These are phyloP conservation scores for Protonibea diacanthus DNA, from an alignment of 2,797 vertebrate species.

Conservation along the genomic window DNA sequence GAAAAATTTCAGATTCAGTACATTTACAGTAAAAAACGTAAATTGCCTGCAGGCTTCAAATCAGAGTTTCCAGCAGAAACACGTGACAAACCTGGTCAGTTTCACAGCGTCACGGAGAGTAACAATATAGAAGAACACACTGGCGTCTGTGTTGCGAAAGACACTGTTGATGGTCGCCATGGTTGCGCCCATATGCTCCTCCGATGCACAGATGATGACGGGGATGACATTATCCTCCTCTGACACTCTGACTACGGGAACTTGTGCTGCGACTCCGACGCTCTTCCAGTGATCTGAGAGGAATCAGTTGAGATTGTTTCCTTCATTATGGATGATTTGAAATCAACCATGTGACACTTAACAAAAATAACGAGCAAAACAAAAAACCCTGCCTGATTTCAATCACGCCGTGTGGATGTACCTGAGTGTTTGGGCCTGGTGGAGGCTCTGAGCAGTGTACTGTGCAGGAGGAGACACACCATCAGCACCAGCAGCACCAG, in stretches of 20 bases:
- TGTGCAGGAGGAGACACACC: conserved; percentile 90
- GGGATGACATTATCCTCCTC: conserved; percentile 86
- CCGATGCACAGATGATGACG: conserved; percentile 91
- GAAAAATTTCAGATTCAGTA: background rate
- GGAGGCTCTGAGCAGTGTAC: conserved; percentile 84
- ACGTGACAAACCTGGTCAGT: conserved; percentile 84
- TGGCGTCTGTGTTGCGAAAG: conserved; percentile 91
- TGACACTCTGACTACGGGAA: background rate
- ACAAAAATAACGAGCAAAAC: background rate
- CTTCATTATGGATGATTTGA: background rate
- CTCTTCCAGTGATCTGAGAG: conserved; percentile 61
- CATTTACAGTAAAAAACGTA: background rate
- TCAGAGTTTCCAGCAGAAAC: background rate
- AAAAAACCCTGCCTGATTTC: background rate
- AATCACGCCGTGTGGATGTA: conserved; percentile 52
- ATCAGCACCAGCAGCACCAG: conserved; percentile 91
- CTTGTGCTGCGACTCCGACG: background rate
- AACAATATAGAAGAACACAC: conserved; percentile 93
- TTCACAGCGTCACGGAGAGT: conserved; percentile 90
- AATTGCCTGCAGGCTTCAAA: background rate
- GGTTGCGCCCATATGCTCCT: conserved; percentile 90
- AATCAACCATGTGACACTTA: background rate
- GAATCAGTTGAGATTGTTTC: background rate
- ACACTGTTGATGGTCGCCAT: conserved; percentile 95
- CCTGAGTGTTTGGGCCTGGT: conserved; percentile 77